Evolutionary conservation across 2,113 vertebrate genomes (phyloP), one percentile per base, ranked within the genome.

Genomic region (Pachypanchax playfairii): DNA sequence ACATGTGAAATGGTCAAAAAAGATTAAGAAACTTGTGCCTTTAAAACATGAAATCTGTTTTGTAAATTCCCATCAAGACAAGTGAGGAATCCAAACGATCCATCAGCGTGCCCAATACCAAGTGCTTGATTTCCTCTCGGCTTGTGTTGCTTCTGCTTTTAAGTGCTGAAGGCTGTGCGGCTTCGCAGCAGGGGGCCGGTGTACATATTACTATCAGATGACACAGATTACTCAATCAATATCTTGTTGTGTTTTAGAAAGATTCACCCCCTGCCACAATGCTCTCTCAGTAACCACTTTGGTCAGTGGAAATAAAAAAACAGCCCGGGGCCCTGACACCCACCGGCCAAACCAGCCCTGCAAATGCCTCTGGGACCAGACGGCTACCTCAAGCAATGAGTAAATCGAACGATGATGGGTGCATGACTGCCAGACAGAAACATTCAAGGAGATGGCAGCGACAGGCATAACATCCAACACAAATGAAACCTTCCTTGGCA

Each of bases 181-280:
- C 48, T 73, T 15, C 58, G 18, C 90, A 84, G 89, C 82, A 36
- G 90, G 89, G 86, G 88, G 69, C 25, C 72, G 42, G n/a, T 91
- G 91, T 89, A 82, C 77, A 80, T 72, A 85, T 72, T 50, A 67
- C 79, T 80, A 82, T 88, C 82, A 84, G 77, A 85, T 86, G 84
- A 89, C 68, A 85, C 76, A 84, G 60, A 90, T 93, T 92, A 93
- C 91, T 87, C 84, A 91, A 93, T 93, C 91, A 93, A 93, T 93
- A 93, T 28, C 49, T 81, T 60, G 74, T 69, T 83, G 54, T 79
- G 79, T 86, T 63, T 61, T 17, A 29, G 54, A 58, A 52, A 57
- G 43, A 44, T 69, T 53, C 42, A 35, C 73, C 42, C 72, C 56
- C 47, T 57, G 70, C 70, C 57, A 65, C 77, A n/a, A 56, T 50